phyloP scores from a whole-genome alignment of 2,113 vertebrate genomes.

The Parus major region DNA sequence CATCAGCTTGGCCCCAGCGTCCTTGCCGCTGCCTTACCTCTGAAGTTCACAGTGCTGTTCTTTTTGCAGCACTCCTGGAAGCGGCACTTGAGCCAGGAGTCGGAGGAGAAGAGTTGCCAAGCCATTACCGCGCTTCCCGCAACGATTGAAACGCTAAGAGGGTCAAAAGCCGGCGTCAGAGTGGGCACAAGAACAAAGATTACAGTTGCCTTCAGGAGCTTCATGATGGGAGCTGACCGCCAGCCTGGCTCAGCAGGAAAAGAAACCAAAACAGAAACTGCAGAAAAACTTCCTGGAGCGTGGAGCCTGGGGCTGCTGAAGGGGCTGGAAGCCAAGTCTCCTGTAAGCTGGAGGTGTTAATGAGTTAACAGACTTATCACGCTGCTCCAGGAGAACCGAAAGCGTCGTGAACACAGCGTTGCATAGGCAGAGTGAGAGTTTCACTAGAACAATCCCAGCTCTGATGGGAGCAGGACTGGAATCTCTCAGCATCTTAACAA shows the following conservation, averaged over 20 bases:
- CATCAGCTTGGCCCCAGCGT: background rate
- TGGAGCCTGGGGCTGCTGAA: background rate
- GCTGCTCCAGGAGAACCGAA: background rate
- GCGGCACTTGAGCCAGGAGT: conserved; percentile 1
- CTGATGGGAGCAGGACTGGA: background rate
- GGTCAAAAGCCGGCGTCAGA: background rate
- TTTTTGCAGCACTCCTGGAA: conserved; percentile 11
- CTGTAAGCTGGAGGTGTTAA: background rate
- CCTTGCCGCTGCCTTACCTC: background rate
- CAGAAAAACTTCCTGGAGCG: background rate
- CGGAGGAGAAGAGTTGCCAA: background rate
- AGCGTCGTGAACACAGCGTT: background rate
- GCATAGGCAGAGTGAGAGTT: background rate
- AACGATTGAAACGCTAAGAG: background rate
- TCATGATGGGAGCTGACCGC: background rate
- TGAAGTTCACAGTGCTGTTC: background rate
- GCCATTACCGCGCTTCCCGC: background rate
- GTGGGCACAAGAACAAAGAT: background rate
- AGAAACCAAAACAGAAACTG: conserved; percentile 3
- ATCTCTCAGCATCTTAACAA: background rate
- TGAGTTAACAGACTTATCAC: background rate
- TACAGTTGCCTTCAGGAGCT: background rate
- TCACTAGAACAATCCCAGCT: background rate
- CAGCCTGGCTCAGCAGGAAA: background rate
- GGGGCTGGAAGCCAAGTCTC: background rate